phyloP scores from a whole-genome alignment of 2,797 vertebrate genomes.

The Channa striata region DNA sequence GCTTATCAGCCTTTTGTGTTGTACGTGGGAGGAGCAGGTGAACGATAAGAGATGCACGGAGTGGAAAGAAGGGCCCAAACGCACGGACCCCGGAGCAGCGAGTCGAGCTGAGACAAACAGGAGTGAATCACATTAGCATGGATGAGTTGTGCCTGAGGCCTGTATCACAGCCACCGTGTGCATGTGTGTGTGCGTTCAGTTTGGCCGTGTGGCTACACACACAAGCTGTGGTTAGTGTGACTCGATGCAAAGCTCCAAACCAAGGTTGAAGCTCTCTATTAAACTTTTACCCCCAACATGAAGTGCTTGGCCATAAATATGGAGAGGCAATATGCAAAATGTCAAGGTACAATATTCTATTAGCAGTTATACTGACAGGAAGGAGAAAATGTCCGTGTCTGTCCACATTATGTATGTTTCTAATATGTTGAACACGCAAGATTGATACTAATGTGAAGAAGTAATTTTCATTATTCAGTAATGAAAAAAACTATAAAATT shows the following conservation, averaged over 20 bases:
- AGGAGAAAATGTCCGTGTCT: neutral
- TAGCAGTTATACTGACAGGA: slow-evolving; percentile 10
- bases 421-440: neutral
- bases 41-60: slow-evolving; percentile 28
- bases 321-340: slow-evolving; percentile 16
- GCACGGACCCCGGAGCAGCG: slow-evolving; percentile 18
- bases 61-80: slow-evolving; percentile 16
- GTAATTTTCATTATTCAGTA: neutral
- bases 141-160: slow-evolving; percentile 28
- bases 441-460: neutral
- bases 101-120: slow-evolving; percentile 41
- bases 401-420: slow-evolving; percentile 1
- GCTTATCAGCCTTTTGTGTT: slow-evolving; percentile 4
- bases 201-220: neutral
- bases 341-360: slow-evolving; percentile 23
- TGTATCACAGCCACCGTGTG: slow-evolving; percentile 11
- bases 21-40: slow-evolving; percentile 11
- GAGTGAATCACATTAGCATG: slow-evolving; percentile 46
- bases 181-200: neutral
- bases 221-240: neutral
- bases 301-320: neutral
- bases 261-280: neutral
- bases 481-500: neutral
- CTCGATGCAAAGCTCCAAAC: slow-evolving; percentile 2
- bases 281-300: neutral